phyloP scores from a whole-genome alignment of 2,113 vertebrate genomes.

The Carassius carassius region DNA sequence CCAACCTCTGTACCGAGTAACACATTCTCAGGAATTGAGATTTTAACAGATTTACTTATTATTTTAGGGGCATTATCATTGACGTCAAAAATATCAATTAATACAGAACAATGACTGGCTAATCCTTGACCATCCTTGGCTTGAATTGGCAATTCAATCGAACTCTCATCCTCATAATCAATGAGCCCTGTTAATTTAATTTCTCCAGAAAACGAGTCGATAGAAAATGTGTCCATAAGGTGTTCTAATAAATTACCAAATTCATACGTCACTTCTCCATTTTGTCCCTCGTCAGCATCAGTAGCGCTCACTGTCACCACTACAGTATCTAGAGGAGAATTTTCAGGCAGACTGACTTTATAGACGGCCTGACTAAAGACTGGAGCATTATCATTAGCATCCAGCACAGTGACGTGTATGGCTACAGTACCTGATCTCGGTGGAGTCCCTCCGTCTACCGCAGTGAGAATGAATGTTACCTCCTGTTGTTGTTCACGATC shows the following conservation, averaged over 20 bases:
- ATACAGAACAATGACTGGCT: too few species aligned
- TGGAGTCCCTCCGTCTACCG: too few species aligned
- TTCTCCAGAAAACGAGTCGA: background rate
- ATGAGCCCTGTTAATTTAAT: slow-evolving; percentile 22
- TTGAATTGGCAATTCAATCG: slow-evolving; percentile 21
- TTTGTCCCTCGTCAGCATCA: slow-evolving; percentile 41
- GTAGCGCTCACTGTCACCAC: too few species aligned
- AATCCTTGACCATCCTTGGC: slow-evolving; percentile 25
- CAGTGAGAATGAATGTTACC: too few species aligned
- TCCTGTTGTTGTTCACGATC: slow-evolving; percentile 47
- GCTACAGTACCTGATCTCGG: too few species aligned
- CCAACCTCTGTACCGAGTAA: too few species aligned
- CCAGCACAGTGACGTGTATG: too few species aligned
- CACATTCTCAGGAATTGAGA: background rate
- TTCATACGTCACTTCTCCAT: slow-evolving; percentile 70
- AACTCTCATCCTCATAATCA: slow-evolving; percentile 49
- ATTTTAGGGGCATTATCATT: too few species aligned
- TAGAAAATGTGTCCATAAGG: fast-evolving
- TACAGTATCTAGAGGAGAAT: too few species aligned
- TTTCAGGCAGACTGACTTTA: too few species aligned
- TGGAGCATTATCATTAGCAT: too few species aligned
- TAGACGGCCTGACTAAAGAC: background rate
- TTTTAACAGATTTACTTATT: background rate
- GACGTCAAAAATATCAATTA: too few species aligned
- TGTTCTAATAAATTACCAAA: slow-evolving; percentile 41